Conservation (phyloP, 2,797 vertebrate species). For the Syngnathus acus region DNA sequence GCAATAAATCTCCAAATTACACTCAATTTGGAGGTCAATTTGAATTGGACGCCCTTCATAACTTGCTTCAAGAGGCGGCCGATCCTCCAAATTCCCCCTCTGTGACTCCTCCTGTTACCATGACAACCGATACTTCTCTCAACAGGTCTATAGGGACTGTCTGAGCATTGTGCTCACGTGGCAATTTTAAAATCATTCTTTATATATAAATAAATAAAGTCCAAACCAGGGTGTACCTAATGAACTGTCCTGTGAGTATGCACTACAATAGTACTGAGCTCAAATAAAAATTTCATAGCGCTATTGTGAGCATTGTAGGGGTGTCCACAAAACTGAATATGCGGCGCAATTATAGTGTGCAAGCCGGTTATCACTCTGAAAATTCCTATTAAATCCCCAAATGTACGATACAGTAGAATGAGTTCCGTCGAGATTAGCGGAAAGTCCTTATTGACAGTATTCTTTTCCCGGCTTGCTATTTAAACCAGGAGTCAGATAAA, state of each 20-base stretch:
- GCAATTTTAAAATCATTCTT: too few species aligned
- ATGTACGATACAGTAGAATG: not conserved
- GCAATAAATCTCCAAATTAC: slow-evolving; percentile 7
- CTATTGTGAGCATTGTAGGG: not conserved
- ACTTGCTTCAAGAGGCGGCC: not conserved
- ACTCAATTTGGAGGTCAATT: slow-evolving; percentile 5
- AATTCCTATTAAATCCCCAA: not conserved
- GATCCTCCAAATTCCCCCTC: slow-evolving; percentile 48
- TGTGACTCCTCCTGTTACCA: slow-evolving; percentile 54
- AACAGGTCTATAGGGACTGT: slow-evolving; percentile 60
- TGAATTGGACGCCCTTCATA: slow-evolving; percentile 4
- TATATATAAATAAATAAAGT: too few species aligned
- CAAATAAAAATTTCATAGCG: not conserved
- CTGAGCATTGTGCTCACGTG: slow-evolving; percentile 18
- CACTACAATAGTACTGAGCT: not conserved
- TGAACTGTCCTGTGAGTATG: not conserved
- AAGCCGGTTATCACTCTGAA: not conserved
- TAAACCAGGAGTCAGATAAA: not conserved
- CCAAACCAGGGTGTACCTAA: not conserved
- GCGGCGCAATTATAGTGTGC: not conserved
- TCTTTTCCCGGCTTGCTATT: not conserved
- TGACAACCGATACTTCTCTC: slow-evolving; percentile 67
- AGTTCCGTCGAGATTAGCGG: not conserved
- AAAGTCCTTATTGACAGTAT: not conserved
- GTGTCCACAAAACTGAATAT: not conserved